Conservation (phyloP, 2,113 vertebrate species). For the Peromyscus leucopus region DNA sequence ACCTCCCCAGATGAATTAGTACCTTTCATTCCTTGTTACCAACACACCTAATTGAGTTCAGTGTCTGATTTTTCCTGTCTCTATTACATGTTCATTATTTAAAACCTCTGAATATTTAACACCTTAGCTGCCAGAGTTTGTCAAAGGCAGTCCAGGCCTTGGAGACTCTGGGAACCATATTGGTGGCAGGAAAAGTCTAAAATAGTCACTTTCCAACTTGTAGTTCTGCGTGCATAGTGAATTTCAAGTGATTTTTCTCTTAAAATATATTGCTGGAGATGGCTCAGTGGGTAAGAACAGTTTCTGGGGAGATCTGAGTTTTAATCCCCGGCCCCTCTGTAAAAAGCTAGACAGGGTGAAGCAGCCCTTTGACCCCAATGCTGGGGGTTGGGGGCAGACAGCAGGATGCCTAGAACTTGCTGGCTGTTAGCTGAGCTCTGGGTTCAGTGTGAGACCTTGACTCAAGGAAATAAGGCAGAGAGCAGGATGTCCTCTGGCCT, state of each 20-base stretch:
- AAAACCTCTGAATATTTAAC: slow-evolving; percentile 65
- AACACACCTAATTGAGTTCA: slow-evolving; percentile 39
- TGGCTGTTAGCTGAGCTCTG: not conserved
- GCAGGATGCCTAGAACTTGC: too few species aligned
- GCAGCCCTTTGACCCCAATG: not conserved
- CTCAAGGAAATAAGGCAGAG: not conserved
- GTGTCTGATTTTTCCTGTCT: slow-evolving; percentile 12
- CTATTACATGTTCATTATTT: slow-evolving; percentile 61
- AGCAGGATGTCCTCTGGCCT: not conserved
- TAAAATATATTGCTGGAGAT: not conserved
- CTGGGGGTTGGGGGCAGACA: not conserved
- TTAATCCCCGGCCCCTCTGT: not conserved
- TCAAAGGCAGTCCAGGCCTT: not conserved
- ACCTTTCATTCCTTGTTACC: slow-evolving; percentile 38
- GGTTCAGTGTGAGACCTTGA: not conserved
- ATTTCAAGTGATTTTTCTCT: not conserved
- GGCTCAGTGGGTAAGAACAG: not conserved
- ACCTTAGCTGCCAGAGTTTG: slow-evolving; percentile 26
- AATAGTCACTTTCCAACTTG: not conserved
- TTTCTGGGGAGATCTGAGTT: not conserved
- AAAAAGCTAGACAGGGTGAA: not conserved
- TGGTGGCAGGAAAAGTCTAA: not conserved
- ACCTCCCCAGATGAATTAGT: not conserved
- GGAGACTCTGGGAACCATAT: not conserved
- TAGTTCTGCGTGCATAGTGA: not conserved